A percentile compares a stretch with the other conserved stretches of the same genome.
These are phyloP conservation scores for Polymixis flavicincta DNA, from an alignment of 2,888 invertebrate species.

Conservation along the genomic window DNA sequence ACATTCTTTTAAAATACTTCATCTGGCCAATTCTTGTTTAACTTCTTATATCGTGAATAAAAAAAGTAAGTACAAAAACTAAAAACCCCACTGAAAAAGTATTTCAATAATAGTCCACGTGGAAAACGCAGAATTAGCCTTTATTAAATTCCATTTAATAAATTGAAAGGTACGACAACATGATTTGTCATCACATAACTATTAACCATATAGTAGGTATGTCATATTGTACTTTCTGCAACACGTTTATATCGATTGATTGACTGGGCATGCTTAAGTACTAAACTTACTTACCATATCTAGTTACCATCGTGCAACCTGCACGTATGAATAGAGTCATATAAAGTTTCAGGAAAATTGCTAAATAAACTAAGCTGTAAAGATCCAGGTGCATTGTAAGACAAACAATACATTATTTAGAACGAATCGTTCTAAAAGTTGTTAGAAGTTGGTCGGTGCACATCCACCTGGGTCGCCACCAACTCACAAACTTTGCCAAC, in stretches of 20 bases:
- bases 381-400: constrained; percentile 25
- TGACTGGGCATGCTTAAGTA: not conserved
- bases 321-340: not conserved
- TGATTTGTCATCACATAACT: too few relatives aligned
- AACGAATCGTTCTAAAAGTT: constrained; percentile 41
- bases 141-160: not conserved
- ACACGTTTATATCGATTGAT: constrained; percentile 30
- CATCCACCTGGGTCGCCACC: constrained; percentile 29
- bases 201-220: not conserved
- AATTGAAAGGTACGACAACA: constrained; percentile 9
- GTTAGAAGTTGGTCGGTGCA: constrained; percentile 23
- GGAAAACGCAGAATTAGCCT: not conserved
- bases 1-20: too few relatives aligned
- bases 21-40: too few relatives aligned
- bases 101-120: too few relatives aligned
- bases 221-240: constrained; percentile 2
- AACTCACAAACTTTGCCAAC: constrained; percentile 20
- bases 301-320: not conserved
- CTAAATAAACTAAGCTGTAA: not conserved
- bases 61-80: too few relatives aligned
- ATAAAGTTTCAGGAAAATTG: not conserved
- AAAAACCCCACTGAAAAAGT: too few relatives aligned
- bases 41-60: too few relatives aligned
- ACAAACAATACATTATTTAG: constrained; percentile 34
- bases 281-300: not conserved